These are phyloP conservation scores for Triplophysa tibetana DNA, from an alignment of 2,113 vertebrate genomes.

Conservation along the genomic window DNA sequence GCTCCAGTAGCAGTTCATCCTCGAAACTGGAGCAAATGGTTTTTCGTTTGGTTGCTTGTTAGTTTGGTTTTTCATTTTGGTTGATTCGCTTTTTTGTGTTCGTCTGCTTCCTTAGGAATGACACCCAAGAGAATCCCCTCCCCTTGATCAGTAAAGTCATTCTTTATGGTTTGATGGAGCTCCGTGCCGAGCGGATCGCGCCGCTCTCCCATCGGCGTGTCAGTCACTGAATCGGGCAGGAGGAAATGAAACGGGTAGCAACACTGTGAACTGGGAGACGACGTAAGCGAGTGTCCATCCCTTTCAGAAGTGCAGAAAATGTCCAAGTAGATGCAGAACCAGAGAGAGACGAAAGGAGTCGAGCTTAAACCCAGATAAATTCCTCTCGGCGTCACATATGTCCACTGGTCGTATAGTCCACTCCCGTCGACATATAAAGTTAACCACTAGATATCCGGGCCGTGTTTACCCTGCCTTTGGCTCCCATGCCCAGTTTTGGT, in stretches of 20 bases:
- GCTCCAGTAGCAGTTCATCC: conserved; percentile 82
- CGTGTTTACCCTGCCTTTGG: conserved; percentile 70
- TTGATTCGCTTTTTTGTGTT: conserved; percentile 77
- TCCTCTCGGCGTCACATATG: conserved; percentile 70
- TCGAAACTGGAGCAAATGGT: conserved; percentile 80
- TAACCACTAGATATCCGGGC: conserved; percentile 74
- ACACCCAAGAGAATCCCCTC: conserved; percentile 70
- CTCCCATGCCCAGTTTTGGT: conserved; percentile 75
- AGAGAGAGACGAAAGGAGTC: conserved; percentile 69
- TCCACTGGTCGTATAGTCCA: conserved; percentile 76
- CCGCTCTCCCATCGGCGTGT: conserved; percentile 68
- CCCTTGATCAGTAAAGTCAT: conserved; percentile 64
- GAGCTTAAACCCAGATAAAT: conserved; percentile 67
- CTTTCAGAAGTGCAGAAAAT: conserved; percentile 72
- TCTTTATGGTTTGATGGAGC: conserved; percentile 67
- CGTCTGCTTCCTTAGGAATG: conserved; percentile 75
- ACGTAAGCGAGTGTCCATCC: conserved; percentile 71
- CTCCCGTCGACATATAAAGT: conserved; percentile 72
- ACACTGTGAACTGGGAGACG: conserved; percentile 69
- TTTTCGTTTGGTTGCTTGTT: conserved; percentile 76
- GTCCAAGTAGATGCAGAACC: conserved; percentile 72
- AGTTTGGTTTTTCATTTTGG: conserved; percentile 84
- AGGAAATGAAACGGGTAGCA: conserved; percentile 73
- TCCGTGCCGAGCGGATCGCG: conserved; percentile 65
- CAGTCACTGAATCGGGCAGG: conserved; percentile 67